Conservation (phyloP, 2,113 vertebrate species). For the Actinemys pallida region DNA sequence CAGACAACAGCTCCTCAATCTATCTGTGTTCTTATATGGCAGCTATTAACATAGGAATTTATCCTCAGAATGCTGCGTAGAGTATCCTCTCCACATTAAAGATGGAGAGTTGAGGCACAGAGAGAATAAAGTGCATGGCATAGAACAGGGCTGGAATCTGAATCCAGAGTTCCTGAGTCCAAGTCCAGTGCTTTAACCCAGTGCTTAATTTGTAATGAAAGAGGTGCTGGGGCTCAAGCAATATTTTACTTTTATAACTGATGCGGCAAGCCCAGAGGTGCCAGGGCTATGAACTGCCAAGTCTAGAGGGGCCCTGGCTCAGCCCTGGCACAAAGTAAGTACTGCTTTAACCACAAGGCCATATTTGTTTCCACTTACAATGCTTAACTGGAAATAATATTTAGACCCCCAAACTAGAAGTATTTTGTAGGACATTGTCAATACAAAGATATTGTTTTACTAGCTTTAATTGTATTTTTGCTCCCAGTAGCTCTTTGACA, state of each 20-base stretch:
- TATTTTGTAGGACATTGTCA: background rate
- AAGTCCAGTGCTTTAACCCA: background rate
- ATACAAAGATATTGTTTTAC: background rate
- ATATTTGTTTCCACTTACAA: background rate
- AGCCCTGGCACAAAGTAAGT: too few relatives aligned
- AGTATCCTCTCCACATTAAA: background rate
- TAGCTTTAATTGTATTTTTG: slow-evolving; percentile 1
- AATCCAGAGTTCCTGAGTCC: background rate
- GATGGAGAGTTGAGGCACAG: background rate
- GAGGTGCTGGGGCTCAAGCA: too few relatives aligned
- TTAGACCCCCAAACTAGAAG: background rate
- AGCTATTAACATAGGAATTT: background rate
- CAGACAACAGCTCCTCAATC: background rate
- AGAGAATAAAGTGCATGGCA: background rate
- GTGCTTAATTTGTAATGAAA: too few relatives aligned
- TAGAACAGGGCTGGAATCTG: background rate
- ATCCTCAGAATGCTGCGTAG: background rate
- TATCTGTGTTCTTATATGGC: background rate
- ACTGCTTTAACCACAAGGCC: background rate
- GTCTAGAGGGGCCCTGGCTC: too few relatives aligned
- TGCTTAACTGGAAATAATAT: background rate
- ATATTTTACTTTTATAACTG: too few relatives aligned
- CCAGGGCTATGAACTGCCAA: too few relatives aligned
- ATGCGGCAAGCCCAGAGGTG: too few relatives aligned
- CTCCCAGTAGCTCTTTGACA: slow-evolving; percentile 27